Evolutionary conservation across 2,888 invertebrate genomes (phyloP), one percentile per base, ranked within the genome.

Genomic region (Tanypteryx hageni): DNA sequence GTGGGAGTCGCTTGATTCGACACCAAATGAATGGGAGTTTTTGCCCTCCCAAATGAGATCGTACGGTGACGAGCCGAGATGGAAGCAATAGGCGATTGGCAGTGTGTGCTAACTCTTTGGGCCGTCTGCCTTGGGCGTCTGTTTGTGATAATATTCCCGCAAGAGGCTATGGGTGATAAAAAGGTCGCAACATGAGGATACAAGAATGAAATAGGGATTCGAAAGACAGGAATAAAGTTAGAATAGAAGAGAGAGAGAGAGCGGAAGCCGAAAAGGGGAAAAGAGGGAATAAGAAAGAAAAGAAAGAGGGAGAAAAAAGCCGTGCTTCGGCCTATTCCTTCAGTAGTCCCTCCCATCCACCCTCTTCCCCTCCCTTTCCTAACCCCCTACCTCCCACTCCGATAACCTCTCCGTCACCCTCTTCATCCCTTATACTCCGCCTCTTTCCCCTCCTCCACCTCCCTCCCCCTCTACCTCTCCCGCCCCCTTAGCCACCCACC

Each of bases 401-500:
- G 22, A 13, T 76, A 27, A 27, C 76, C 76, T 22, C 76, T 27
- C 76, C 76, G 13, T 76, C 22, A 76, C 76, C 76, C 76, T 76
- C 76, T 76, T 27, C 76, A 76, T 76, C 76, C 22, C 76, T 27
- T 76, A 27, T 27, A n/a, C 68, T 68, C 68, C 61, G 86, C 61
- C 59, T 18, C 86, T 16, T 22, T 86, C 58, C 27, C 86, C 56
- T 84, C 58, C 22, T 11, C n/a, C 83, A 83, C 16, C 83, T 56
- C 2, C 3, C 83, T 44, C 57, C 83, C 18, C 56, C 83, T 83
- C 31, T 57, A 16, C 44, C 14, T 31, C 57, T 44, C 83, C 57
- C 83, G 10, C 56, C 56, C 57, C 82, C 10, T 76, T 27, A n/a
- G 11, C 83, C 44, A 18, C 85, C 85, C 85, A 85, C 85, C 85